phyloP scores from a whole-genome alignment of 2,797 vertebrate genomes.

The Fratercula arctica region DNA sequence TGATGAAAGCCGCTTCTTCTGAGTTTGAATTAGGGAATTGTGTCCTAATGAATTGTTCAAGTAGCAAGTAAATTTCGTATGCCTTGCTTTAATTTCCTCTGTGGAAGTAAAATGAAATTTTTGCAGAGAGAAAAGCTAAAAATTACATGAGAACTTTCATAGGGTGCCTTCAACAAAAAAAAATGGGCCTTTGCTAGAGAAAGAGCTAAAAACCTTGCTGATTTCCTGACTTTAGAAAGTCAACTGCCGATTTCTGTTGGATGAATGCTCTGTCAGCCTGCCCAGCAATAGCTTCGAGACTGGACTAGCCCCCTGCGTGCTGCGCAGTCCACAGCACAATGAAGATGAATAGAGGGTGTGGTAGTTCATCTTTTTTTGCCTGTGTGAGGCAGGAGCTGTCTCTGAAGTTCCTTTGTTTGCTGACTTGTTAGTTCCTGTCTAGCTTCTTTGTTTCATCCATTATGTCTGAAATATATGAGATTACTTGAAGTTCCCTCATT shows the following conservation, averaged over 20 bases:
- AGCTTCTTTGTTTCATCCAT: neutral
- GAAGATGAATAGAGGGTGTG: neutral
- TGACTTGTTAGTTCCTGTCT: neutral
- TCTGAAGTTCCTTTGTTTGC: neutral
- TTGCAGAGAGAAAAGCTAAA: neutral
- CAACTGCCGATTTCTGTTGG: neutral
- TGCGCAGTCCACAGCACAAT: neutral
- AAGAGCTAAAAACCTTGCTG: neutral
- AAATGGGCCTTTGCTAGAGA: neutral
- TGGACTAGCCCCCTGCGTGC: neutral
- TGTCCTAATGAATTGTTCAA: neutral
- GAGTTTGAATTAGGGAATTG: neutral
- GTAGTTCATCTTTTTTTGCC: neutral
- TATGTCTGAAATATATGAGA: neutral
- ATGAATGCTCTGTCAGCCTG: neutral
- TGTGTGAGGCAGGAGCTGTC: neutral
- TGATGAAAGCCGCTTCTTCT: neutral
- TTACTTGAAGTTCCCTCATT: neutral
- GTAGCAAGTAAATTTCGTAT: neutral
- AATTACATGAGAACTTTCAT: neutral
- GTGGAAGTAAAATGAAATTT: neutral
- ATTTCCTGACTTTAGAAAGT: neutral
- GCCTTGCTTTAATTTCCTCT: neutral
- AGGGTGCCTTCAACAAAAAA: neutral
- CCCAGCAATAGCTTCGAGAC: neutral